phyloP scores from a whole-genome alignment of 2,888 invertebrate genomes.

The Chrysolina americana region DNA sequence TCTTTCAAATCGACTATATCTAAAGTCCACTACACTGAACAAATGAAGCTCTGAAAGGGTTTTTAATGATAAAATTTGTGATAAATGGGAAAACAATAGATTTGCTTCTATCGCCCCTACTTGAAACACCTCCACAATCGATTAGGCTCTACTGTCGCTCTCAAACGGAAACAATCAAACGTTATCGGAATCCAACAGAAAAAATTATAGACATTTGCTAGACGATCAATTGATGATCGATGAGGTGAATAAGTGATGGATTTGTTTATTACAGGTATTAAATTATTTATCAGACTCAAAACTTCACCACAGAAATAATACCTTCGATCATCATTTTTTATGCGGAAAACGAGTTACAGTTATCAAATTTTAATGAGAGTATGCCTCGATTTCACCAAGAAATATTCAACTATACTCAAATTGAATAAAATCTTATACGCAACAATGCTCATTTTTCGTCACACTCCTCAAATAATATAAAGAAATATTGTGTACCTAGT shows the following conservation, averaged over 20 bases:
- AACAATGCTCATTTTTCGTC: too few relatives aligned
- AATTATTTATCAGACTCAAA: constrained; percentile 36
- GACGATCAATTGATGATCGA: constrained; percentile 38
- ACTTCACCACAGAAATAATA: not conserved
- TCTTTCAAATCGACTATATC: too few relatives aligned
- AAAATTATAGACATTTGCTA: constrained; percentile 43
- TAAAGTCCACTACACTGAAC: too few relatives aligned
- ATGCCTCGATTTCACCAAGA: too few relatives aligned
- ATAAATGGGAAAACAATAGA: not conserved
- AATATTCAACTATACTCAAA: too few relatives aligned
- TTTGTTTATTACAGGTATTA: constrained; percentile 8
- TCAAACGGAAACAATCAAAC: constrained; percentile 43
- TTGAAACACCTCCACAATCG: constrained; percentile 27
- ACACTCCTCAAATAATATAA: too few relatives aligned
- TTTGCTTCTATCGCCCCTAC: constrained; percentile 29
- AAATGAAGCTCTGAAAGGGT: too few relatives aligned
- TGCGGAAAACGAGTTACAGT: too few relatives aligned
- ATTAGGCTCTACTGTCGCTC: constrained; percentile 32
- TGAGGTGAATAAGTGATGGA: constrained; percentile 36
- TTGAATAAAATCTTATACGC: too few relatives aligned
- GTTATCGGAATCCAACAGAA: constrained; percentile 41
- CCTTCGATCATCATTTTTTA: too few relatives aligned
- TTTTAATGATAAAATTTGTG: not conserved
- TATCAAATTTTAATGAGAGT: too few relatives aligned
- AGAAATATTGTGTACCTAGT: too few relatives aligned